A percentile compares a stretch with the other conserved stretches of the same genome.
Conservation (phyloP, 2,888 invertebrate species). For the Orgyia antiqua region DNA sequence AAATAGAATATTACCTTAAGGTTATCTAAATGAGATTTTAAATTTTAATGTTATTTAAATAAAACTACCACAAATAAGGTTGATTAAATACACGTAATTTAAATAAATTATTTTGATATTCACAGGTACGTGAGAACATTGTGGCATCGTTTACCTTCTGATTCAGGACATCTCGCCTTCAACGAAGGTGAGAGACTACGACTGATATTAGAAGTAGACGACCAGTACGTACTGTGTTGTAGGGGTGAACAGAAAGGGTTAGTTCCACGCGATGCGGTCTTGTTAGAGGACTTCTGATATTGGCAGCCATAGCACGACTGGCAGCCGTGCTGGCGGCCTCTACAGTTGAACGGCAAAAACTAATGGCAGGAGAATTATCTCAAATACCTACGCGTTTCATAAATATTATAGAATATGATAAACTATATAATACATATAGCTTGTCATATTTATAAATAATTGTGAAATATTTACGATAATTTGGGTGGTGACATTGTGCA, state of each 20-base stretch:
- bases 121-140: slow-evolving; percentile 83
- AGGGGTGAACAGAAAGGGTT: slow-evolving; percentile 87
- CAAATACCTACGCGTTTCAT: slow-evolving; percentile 5
- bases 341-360: slow-evolving; percentile 38
- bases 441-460: slow-evolving; percentile 1
- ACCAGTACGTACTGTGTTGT: slow-evolving; percentile 86
- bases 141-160: slow-evolving; percentile 85
- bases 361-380: slow-evolving; percentile 9
- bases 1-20: no score
- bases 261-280: slow-evolving; percentile 84
- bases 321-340: slow-evolving; percentile 66
- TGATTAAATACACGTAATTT: no score
- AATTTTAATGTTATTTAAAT: no score
- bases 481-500: slow-evolving; percentile 15
- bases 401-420: slow-evolving; percentile 3
- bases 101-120: no score
- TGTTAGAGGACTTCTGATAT: slow-evolving; percentile 73
- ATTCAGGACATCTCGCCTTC: slow-evolving; percentile 87
- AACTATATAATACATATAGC: slow-evolving; percentile 1
- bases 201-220: slow-evolving; percentile 86
- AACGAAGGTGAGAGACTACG: slow-evolving; percentile 86
- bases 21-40: no score
- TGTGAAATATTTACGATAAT: slow-evolving; percentile 2
- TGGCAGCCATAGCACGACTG: slow-evolving; percentile 65
- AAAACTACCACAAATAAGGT: no score